Base-by-base conservation (phyloP, 2,888 invertebrate species). In the Ectemnius cavifrons region DNA sequence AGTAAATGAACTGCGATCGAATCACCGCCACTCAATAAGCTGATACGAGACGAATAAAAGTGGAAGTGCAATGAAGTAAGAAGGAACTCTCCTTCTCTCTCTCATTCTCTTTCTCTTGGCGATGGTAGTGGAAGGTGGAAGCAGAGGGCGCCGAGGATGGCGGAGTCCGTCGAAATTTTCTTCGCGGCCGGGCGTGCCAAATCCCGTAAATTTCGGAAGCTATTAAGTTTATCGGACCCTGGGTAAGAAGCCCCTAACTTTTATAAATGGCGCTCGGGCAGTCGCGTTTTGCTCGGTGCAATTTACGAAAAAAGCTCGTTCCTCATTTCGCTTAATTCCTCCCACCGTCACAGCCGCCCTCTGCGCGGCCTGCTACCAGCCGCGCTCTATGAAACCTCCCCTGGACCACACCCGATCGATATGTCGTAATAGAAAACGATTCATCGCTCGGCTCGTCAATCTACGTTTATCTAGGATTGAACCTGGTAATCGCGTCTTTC, bases 231-330 rank as follows among this genome's bases (percentile, higher is more conserved):
- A 86, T 87, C 87, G 85, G 84, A 18, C 70, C 73, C 8, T 2
- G 75, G 73, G 82, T 82, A 87, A 85, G 85, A 83, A 85, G 84
- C 82, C 83, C 81, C 85, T 82, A 88, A 89, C 87, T 89, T 89
- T 89, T 88, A 89, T 88, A 87, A 89, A 89, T 88, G 84, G 84
- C 81, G 82, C 76, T 37, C 63, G 60, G 63, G 49, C 67, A 67
- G 20, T 56, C 63, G 52, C 27, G 76, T 72, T 74, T 58, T 67
- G 71, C 63, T 75, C 81, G 73, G 75, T 82, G 84, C 86, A 87
- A 88, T 88, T 87, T 86, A 86, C 84, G 83, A 87, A 89, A 87
- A 87, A 88, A 86, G 82, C 85, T 87, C 87, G 82, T 86, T 81
- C 84, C 81, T 87, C 87, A 87, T 88, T 86, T 86, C 84, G 76